Conservation (phyloP, 2,888 invertebrate species). For the Pyrochroa serraticornis region DNA sequence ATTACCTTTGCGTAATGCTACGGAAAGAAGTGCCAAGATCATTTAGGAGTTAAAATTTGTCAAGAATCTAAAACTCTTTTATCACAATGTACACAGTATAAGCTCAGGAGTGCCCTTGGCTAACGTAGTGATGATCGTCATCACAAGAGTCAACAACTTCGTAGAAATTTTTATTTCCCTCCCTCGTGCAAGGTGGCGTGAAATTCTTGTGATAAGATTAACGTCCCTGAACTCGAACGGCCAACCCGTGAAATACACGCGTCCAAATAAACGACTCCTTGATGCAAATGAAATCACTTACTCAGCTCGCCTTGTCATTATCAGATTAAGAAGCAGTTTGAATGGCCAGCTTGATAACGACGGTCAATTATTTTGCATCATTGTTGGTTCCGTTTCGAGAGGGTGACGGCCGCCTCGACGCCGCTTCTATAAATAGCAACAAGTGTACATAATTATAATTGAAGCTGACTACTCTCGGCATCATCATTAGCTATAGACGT, state of each 20-base stretch:
- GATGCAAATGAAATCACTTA: conserved; percentile 49
- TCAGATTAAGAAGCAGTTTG: conserved; percentile 34
- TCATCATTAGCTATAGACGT: conserved; percentile 1
- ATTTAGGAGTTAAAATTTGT: too few species aligned
- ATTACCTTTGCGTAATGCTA: too few species aligned
- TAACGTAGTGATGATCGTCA: too few species aligned
- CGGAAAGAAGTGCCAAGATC: too few species aligned
- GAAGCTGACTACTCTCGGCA: conserved; percentile 8
- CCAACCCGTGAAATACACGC: conserved; percentile 42
- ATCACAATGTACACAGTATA: too few species aligned
- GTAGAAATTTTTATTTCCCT: conserved; percentile 24
- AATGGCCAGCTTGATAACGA: conserved; percentile 27
- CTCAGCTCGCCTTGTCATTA: conserved; percentile 36
- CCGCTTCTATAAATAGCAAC: conserved; percentile 15
- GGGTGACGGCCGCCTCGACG: not conserved
- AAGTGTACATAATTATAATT: conserved; percentile 15
- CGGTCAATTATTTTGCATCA: conserved; percentile 19
- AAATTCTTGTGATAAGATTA: conserved; percentile 44
- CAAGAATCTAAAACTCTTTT: too few species aligned
- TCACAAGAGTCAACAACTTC: conserved; percentile 26
- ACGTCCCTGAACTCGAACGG: conserved; percentile 41
- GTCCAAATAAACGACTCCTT: conserved; percentile 44
- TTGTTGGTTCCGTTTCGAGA: not conserved
- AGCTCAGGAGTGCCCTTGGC: too few species aligned
- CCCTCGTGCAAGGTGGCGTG: conserved; percentile 35